Evolutionary conservation across 2,113 vertebrate species (phyloP).

Genomic region (Etheostoma spectabile): DNA sequence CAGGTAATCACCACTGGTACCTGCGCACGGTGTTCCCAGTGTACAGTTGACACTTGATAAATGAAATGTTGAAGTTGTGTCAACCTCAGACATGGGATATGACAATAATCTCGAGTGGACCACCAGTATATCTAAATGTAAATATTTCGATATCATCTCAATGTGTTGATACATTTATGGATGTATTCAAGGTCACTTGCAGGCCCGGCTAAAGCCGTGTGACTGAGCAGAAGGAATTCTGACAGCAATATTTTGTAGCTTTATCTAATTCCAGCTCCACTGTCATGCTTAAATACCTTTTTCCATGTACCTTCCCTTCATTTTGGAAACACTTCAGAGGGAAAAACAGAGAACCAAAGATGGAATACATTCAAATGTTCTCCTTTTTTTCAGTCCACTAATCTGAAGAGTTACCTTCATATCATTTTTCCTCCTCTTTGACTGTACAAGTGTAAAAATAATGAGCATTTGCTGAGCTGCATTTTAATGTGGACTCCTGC

Average conservation of each 20-base stretch:
- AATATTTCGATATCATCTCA: slow-evolving; percentile 65
- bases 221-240: slow-evolving; percentile 71
- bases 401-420: slow-evolving; percentile 59
- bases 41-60: slow-evolving; percentile 37
- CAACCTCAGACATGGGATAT: slow-evolving; percentile 27
- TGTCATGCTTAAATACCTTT: slow-evolving; percentile 78
- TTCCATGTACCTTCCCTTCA: slow-evolving; percentile 63
- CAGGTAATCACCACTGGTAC: slow-evolving; percentile 24
- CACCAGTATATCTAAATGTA: slow-evolving; percentile 68
- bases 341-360: slow-evolving; percentile 55
- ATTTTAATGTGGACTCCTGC: slow-evolving; percentile 63
- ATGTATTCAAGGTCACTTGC: slow-evolving; percentile 75
- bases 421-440: slow-evolving; percentile 52
- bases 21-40: neutral
- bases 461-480: slow-evolving; percentile 58
- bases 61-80: slow-evolving; percentile 47
- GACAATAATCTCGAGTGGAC: slow-evolving; percentile 30
- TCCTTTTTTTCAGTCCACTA: slow-evolving; percentile 50
- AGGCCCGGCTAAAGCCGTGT: slow-evolving; percentile 47
- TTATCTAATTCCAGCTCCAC: slow-evolving; percentile 72
- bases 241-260: slow-evolving; percentile 72
- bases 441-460: slow-evolving; percentile 70
- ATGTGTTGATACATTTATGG: slow-evolving; percentile 76
- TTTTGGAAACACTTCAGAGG: slow-evolving; percentile 68
- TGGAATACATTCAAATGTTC: slow-evolving; percentile 60